A percentile compares a stretch with the other conserved stretches of the same genome.
Evolutionary conservation across 2,888 invertebrate genomes (phyloP).

Genomic region (Troilus luridus): DNA sequence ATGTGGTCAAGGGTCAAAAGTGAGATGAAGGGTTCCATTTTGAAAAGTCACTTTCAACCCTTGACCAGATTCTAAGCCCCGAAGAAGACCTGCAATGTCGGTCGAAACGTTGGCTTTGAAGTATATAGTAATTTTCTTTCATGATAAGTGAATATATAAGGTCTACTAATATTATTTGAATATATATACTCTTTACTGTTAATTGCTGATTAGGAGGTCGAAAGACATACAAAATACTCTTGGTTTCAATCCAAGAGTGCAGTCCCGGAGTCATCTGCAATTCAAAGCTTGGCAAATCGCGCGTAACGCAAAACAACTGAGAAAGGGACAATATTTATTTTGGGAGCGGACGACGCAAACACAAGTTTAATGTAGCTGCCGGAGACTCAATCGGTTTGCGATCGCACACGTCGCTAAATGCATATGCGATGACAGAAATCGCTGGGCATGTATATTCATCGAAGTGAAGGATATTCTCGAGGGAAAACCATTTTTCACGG

Average conservation of each 20-base stretch:
- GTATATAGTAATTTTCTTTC: too few species aligned
- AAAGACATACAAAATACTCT: neutral
- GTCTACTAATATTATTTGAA: too few species aligned
- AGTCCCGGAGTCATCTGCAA: neutral
- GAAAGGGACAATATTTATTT: slow-evolving; percentile 38
- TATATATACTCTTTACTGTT: too few species aligned
- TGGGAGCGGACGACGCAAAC: slow-evolving; percentile 15
- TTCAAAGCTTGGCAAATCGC: neutral
- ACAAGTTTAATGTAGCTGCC: slow-evolving; percentile 1
- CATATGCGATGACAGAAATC: slow-evolving; percentile 32
- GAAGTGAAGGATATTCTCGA: neutral
- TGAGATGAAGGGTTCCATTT: too few species aligned
- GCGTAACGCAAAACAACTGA: neutral
- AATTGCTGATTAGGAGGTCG: neutral
- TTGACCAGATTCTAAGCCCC: too few species aligned
- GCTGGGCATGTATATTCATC: slow-evolving; percentile 22
- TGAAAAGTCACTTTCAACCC: too few species aligned
- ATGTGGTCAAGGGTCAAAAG: too few species aligned
- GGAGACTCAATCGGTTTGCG: slow-evolving; percentile 14
- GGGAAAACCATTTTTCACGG: slow-evolving; percentile 34
- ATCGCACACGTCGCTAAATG: slow-evolving; percentile 36
- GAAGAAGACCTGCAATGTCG: too few species aligned
- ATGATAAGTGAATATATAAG: too few species aligned
- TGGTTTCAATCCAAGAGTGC: neutral
- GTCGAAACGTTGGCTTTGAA: too few species aligned